Conservation (phyloP, 2,113 vertebrate genomes). For the Rafetus swinhoei region DNA sequence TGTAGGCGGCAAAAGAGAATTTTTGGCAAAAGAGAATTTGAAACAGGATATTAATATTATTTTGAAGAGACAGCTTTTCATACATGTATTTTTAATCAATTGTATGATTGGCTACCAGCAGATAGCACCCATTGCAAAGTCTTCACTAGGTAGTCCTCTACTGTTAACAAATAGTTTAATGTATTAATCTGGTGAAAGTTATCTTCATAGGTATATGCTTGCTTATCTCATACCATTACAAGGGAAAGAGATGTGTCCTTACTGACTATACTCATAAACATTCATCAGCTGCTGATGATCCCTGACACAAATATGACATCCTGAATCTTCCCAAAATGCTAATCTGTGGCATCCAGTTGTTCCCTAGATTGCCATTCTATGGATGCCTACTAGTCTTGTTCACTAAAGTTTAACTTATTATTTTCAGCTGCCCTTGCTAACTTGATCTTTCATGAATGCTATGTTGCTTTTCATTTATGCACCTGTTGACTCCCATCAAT, state of each 20-base stretch:
- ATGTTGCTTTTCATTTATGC: neutral
- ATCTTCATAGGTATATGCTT: neutral
- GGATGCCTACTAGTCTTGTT: neutral
- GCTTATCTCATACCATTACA: neutral
- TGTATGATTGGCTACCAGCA: neutral
- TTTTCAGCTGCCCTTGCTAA: neutral
- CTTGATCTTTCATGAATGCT: neutral
- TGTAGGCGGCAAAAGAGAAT: neutral
- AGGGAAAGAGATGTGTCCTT: neutral
- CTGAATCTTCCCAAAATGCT: accelerated
- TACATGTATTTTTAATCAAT: neutral
- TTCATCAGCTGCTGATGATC: neutral
- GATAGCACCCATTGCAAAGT: neutral
- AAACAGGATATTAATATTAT: neutral
- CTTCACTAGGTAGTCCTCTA: neutral
- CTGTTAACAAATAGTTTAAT: neutral
- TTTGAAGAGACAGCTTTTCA: neutral
- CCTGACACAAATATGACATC: accelerated
- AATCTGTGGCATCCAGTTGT: neutral
- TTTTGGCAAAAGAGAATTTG: no score
- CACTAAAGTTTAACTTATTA: neutral
- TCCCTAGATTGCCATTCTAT: neutral
- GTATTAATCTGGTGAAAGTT: neutral
- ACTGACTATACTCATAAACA: neutral
- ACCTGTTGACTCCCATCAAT: neutral